Evolutionary conservation across 2,113 vertebrate species (phyloP).

Genomic region (Cettia cetti): DNA sequence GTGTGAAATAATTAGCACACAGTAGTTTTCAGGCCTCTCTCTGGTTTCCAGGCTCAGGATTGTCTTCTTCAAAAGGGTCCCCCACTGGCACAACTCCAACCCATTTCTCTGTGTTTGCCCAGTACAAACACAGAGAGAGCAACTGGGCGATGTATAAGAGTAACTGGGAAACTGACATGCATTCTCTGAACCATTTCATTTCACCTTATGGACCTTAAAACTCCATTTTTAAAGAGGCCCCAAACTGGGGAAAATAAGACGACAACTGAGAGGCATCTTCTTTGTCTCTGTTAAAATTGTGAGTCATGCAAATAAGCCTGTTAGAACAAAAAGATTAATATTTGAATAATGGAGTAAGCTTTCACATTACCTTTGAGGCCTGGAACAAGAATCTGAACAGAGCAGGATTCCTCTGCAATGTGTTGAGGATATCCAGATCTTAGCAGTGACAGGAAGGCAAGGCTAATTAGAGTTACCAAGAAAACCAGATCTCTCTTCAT

Average conservation of each 20-base stretch:
- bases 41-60: neutral
- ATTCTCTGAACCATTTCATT: neutral
- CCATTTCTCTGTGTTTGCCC: too few relatives aligned
- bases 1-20: neutral
- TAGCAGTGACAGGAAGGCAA: conserved; percentile 78
- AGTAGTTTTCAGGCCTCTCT: neutral
- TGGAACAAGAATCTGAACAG: conserved; percentile 93
- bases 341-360: neutral
- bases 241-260: neutral
- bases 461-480: conserved; percentile 71
- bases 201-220: neutral
- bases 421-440: conserved; percentile 79
- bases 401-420: conserved; percentile 87
- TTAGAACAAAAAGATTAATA: neutral
- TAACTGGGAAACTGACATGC: neutral
- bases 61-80: neutral
- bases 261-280: neutral
- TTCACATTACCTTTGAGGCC: conserved; percentile 91
- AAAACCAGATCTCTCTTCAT: conserved; percentile 81
- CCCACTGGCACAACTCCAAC: too few relatives aligned
- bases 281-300: neutral
- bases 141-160: neutral
- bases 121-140: neutral
- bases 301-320: neutral
- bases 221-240: neutral